These are phyloP conservation scores for Catostylus mosaicus DNA, from an alignment of 30 jellyfish, hydroid and myxozoan genomes.

Conservation along the genomic window DNA sequence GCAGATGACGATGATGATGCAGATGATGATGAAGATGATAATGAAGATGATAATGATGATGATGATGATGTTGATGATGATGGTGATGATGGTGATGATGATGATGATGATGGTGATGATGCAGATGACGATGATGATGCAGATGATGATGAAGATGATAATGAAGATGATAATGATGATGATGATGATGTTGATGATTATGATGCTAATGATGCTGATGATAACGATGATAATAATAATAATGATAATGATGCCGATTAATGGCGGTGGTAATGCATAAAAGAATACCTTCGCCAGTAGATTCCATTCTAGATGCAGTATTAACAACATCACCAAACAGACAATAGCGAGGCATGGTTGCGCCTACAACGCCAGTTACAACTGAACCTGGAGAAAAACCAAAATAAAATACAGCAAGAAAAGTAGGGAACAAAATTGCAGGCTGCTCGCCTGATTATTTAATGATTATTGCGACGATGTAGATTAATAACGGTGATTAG, in stretches of 20 bases:
- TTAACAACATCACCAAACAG: constrained; percentile 97
- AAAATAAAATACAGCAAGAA: no score
- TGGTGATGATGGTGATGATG: neutral
- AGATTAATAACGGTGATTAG: no score
- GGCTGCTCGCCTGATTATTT: no score
- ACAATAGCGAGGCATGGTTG: constrained; percentile 96
- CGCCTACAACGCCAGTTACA: constrained; percentile 99
- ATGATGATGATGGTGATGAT: neutral
- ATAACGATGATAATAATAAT: neutral
- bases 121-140: neutral
- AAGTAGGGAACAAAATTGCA: no score
- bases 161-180: constrained; percentile 2
- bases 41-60: no score
- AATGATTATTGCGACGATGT: no score
- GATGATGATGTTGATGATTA: neutral
- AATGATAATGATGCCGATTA: neutral
- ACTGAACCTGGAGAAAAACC: constrained; percentile 72
- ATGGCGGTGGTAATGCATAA: neutral
- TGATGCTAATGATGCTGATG: neutral
- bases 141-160: constrained; percentile 3
- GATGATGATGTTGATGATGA: neutral
- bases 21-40: neutral
- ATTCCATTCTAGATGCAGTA: constrained; percentile 94
- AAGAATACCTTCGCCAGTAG: constrained; percentile 91
- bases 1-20: no score